A percentile compares a stretch with the other conserved stretches of the same genome.
Evolutionary conservation across 1,140 invertebrate species (phyloP).

Genomic region (Argopecten irradians): DNA sequence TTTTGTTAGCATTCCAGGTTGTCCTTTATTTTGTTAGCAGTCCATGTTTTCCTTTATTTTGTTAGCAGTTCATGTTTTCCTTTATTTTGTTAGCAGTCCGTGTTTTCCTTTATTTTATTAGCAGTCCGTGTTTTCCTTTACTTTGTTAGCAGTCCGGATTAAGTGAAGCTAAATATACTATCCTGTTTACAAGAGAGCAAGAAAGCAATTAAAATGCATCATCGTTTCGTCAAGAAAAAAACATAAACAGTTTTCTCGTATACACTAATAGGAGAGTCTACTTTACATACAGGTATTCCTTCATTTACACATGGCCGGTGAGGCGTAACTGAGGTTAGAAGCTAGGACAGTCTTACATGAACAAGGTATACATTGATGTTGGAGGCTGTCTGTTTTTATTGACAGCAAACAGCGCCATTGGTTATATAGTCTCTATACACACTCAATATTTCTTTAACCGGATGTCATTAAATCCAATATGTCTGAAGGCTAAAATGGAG

Average conservation of each 20-base stretch:
- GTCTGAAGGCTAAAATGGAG: background rate
- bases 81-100: too few species aligned
- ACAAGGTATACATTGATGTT: background rate
- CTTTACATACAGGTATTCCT: background rate
- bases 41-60: too few species aligned
- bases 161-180: background rate
- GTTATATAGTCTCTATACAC: background rate
- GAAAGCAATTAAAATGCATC: slow-evolving; percentile 22
- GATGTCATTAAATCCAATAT: background rate
- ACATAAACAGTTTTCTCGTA: background rate
- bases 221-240: background rate
- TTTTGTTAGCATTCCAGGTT: too few species aligned
- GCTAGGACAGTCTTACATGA: background rate
- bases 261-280: background rate
- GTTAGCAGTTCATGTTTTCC: too few species aligned
- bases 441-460: background rate
- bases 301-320: background rate
- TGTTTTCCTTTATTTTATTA: too few species aligned
- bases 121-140: too few species aligned
- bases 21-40: too few species aligned
- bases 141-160: background rate
- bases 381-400: background rate
- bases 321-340: background rate
- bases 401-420: background rate
- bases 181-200: background rate